Base-by-base conservation (phyloP, 1,140 invertebrate species). In the Diorhabda sublineata region DNA sequence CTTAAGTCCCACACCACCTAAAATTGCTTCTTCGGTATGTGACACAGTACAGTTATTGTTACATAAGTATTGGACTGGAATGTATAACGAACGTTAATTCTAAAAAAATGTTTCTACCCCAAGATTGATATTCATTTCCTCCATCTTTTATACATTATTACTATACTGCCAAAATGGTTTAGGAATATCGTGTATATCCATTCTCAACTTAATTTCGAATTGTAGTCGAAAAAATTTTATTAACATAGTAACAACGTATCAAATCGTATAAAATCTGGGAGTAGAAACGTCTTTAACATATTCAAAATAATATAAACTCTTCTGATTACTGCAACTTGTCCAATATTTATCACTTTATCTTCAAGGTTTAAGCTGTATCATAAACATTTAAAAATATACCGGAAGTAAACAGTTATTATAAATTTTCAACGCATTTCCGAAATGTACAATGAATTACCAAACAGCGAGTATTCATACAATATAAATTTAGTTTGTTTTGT, bases 1-100 rank as follows among this genome's bases (percentile, higher is more conserved):
- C 86, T 88, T 86, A 6, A 83, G 80, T 81, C 81, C 84, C 84
- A 82, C 83, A 84, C 84, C 84, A 85, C 83, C 84, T 86, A 85
- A 84, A 85, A 86, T 85, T 84, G 85, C 81, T 83, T 84, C 81
- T 83, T 84, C 83, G 82, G 80, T 84, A 77, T 73, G 73, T 71
- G 73, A 73, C 74, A 78, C 72, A 77, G 74, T 79, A 77, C 75
- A 72, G 69, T 70, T 68, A 42, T 52, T n/a, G 47, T 52, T 52
- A 52, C 47, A 79, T 78, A 81, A 80, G 78, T 81, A 81, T 81
- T 81, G 79, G 78, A 81, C 79, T 73, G 11, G 59, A 60, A 60
- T 60, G 59, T 60, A 26, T 60, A 60, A 41, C 59, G 7, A 60
- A 60, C 5, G 26, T 26, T 60, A 42, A 3, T 52, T 52, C n/a